These are phyloP conservation scores for Manis pentadactyla DNA, from an alignment of 2,797 vertebrate species.

Conservation along the genomic window DNA sequence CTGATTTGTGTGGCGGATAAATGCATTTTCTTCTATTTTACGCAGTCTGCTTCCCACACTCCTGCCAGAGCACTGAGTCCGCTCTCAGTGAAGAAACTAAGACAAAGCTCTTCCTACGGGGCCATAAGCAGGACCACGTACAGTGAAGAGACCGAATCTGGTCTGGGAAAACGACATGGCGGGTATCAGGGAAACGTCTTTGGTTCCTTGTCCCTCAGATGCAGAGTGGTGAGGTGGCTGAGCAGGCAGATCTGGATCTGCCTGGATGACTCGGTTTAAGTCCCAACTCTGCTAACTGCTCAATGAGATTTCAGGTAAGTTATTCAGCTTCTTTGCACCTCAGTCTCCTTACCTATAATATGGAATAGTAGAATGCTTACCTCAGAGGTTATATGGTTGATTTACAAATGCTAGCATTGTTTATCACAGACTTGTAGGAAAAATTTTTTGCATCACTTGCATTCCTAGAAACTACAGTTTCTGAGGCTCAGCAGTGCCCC, in stretches of 20 bases:
- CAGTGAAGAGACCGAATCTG: constrained; percentile 68
- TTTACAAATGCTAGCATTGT: background rate
- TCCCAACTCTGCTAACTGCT: background rate
- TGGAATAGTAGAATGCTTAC: background rate
- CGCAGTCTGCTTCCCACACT: constrained; percentile 63
- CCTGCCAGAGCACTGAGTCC: constrained; percentile 55
- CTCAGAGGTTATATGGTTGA: background rate
- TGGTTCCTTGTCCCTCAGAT: background rate
- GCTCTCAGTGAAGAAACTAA: constrained; percentile 37
- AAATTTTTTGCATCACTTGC: background rate
- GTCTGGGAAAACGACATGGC: constrained; percentile 69
- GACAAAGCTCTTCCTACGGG: constrained; percentile 1
- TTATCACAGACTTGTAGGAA: background rate
- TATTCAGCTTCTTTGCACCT: background rate
- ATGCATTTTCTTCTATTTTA: constrained; percentile 81
- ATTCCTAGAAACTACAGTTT: background rate
- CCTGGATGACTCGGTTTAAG: background rate
- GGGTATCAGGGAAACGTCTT: constrained; percentile 29
- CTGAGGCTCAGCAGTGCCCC: background rate
- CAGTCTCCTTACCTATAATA: background rate
- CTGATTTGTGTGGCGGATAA: constrained; percentile 77
- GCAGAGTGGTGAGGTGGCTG: background rate
- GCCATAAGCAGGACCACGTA: constrained; percentile 53
- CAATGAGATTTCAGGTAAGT: background rate
- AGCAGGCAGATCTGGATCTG: background rate